Evolutionary conservation across 2,113 vertebrate species (phyloP), one percentile per base, ranked within the genome.

Genomic region (Melanotaenia duboulayi): DNA sequence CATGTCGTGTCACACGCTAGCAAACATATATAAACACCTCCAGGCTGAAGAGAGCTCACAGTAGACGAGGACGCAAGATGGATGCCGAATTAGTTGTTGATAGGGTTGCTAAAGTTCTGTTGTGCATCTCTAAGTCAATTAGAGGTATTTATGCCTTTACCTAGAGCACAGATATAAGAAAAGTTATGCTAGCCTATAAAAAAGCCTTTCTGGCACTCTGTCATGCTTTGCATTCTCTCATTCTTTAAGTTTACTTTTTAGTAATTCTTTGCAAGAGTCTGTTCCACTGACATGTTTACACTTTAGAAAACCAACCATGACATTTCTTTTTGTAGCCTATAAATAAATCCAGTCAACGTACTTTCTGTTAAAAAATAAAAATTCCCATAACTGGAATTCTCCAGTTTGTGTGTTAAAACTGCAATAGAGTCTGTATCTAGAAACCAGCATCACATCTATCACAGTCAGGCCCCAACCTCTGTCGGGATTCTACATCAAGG

Each of bases 401-500:
- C 4, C 24, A 11, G 17, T 50, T 73, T 57, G 9, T 1, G 1
- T 2, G 37, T 40, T 63, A 59, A 51, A 58, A 20, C 4, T 14
- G n/a, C 55, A 59, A 44, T 48, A 5, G 39, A 25, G 7, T 54
- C 40, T 23, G 48, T 6, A 13, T 55, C 44, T 17, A 40, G 55
- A 65, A 56, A 28, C 23, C 10, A 40, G 32, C 40, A 4, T 0
- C 37, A 57, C 22, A 16, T 73, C 72, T 28, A 42, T 76, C 67
- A 66, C 24, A 6, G 23, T 11, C 16, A 51, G 60, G 39, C 56
- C 20, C 42, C 28, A 13, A 22, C 39, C 40, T 75, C 67, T 86
- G 86, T 65, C 32, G 58, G 42, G 25, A 54, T 14, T 73, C 46
- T 40, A 76, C 73, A 70, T 74, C 28, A 70, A 64, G 60, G 52